A percentile compares a stretch with the other conserved stretches of the same genome.
phyloP scores from a whole-genome alignment of 2,113 vertebrate genomes.

The Centropus bengalensis region DNA sequence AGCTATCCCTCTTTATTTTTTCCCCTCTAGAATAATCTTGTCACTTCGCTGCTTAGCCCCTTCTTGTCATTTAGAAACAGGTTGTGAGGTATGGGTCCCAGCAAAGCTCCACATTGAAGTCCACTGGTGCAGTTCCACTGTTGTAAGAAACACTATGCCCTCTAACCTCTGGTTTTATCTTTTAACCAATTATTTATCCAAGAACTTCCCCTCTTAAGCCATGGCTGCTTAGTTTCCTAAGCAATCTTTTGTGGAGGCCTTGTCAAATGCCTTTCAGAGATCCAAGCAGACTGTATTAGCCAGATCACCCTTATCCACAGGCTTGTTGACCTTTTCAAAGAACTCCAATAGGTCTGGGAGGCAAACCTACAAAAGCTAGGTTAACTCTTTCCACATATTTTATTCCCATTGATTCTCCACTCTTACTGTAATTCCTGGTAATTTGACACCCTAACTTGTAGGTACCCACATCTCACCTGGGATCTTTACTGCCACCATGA shows the following conservation, averaged over 20 bases:
- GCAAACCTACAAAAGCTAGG: neutral
- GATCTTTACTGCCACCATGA: neutral
- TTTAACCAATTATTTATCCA: conserved; percentile 32
- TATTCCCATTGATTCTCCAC: neutral
- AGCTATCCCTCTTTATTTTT: neutral
- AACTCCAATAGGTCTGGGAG: neutral
- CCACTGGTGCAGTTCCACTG: neutral
- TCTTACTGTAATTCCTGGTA: neutral
- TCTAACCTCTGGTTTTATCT: conserved; percentile 11
- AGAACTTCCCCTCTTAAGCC: neutral
- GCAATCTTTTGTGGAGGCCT: conserved; percentile 11
- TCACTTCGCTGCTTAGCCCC: neutral
- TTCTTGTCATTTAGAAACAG: neutral
- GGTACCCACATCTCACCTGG: neutral
- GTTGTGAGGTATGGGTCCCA: neutral
- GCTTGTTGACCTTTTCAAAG: conserved; percentile 49
- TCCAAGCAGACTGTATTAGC: neutral
- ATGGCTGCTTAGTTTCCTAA: conserved; percentile 2
- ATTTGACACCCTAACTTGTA: neutral
- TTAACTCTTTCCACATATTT: neutral
- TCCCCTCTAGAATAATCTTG: neutral
- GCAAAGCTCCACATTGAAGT: neutral
- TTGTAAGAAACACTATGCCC: neutral
- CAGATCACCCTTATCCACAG: conserved; percentile 32
- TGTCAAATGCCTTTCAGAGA: conserved; percentile 9